Evolutionary conservation across 1,140 invertebrate genomes (phyloP).

Genomic region (Lasioglossum albipes): DNA sequence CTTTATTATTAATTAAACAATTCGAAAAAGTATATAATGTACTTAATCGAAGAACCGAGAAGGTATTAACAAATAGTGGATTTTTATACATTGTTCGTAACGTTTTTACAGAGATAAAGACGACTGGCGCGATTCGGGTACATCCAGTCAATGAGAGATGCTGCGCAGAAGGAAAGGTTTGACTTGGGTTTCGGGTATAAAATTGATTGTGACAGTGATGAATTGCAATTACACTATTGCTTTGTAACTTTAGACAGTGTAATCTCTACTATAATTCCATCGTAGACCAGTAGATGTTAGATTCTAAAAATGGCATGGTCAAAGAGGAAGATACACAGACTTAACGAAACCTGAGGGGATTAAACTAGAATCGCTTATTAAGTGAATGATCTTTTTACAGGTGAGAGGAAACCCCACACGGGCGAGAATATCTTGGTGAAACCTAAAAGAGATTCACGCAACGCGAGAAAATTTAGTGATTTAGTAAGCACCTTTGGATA

Average conservation of each 20-base stretch:
- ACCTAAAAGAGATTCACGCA: constrained; percentile 49
- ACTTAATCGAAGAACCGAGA: background rate
- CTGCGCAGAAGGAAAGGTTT: constrained; percentile 68
- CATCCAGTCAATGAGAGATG: constrained; percentile 67
- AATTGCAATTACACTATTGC: constrained; percentile 27
- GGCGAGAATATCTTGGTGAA: constrained; percentile 44
- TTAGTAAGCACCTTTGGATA: constrained; percentile 64
- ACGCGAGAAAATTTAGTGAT: constrained; percentile 64
- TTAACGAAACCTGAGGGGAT: constrained; percentile 36
- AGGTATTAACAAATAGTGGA: constrained; percentile 20
- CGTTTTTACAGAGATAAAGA: constrained; percentile 67
- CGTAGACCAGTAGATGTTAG: constrained; percentile 17
- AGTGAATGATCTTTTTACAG: constrained; percentile 56
- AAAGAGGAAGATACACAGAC: constrained; percentile 26
- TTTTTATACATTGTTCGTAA: constrained; percentile 15
- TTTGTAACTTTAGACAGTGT: constrained; percentile 8
- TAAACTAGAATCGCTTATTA: constrained; percentile 41
- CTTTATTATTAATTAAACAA: constrained; percentile 8
- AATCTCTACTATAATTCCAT: constrained; percentile 23
- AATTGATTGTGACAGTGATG: constrained; percentile 56
- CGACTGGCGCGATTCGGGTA: constrained; percentile 67
- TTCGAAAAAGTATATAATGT: background rate
- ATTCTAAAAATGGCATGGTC: constrained; percentile 29
- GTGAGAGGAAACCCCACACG: constrained; percentile 41
- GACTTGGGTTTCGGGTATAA: constrained; percentile 70